phyloP scores from a whole-genome alignment of 2,113 vertebrate genomes.

The Brachirus orientalis region DNA sequence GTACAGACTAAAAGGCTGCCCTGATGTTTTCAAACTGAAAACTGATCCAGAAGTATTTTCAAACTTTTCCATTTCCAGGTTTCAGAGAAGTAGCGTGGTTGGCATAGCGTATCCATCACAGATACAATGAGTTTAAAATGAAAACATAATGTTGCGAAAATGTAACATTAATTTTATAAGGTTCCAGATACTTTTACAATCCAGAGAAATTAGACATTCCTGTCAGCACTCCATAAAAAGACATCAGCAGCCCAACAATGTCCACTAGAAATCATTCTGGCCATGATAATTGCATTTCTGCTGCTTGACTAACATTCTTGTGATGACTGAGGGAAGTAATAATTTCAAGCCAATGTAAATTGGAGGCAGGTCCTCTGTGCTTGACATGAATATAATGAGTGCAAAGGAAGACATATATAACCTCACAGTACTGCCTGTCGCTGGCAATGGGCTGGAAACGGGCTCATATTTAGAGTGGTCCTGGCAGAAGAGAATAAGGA shows the following conservation, averaged over 20 bases:
- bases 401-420: slow-evolving; percentile 80
- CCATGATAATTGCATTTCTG: slow-evolving; percentile 79
- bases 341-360: slow-evolving; percentile 85
- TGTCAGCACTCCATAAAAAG: slow-evolving; percentile 1
- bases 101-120: too few species aligned
- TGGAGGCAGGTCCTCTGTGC: slow-evolving; percentile 77
- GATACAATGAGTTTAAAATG: too few species aligned
- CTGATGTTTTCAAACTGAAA: too few species aligned
- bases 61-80: too few species aligned
- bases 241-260: slow-evolving; percentile 16
- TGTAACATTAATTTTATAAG: not conserved
- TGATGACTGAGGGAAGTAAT: slow-evolving; percentile 87
- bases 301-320: slow-evolving; percentile 71
- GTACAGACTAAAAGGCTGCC: too few species aligned
- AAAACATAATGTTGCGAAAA: too few species aligned
- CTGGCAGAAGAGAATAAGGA: slow-evolving; percentile 43
- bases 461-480: slow-evolving; percentile 32
- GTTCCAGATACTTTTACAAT: too few species aligned
- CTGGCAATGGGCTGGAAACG: slow-evolving; percentile 76
- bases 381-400: slow-evolving; percentile 83
- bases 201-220: not conserved
- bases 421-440: slow-evolving; percentile 75
- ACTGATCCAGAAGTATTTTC: too few species aligned
- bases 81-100: too few species aligned
- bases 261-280: slow-evolving; percentile 24